Conservation (phyloP, 2,113 vertebrate genomes). For the Dolichallabes microphthalmus region DNA sequence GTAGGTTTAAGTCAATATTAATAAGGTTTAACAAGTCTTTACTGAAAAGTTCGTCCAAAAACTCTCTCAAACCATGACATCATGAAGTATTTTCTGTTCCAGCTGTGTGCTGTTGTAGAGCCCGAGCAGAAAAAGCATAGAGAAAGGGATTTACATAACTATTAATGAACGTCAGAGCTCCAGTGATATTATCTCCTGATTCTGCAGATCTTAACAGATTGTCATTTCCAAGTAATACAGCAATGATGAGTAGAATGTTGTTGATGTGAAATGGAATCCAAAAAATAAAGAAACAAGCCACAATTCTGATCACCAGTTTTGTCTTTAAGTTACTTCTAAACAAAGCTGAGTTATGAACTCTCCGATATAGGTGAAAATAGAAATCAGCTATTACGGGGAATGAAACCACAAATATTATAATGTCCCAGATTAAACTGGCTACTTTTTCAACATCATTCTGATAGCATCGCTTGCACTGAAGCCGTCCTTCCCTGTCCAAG, state of each 20-base stretch:
- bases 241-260: constrained; percentile 62
- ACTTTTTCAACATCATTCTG: constrained; percentile 44
- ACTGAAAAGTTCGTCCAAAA: not conserved
- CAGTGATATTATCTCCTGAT: constrained; percentile 53
- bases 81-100: not conserved
- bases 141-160: constrained; percentile 75
- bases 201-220: not conserved
- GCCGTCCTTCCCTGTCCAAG: rapidly evolving
- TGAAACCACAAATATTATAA: constrained; percentile 66
- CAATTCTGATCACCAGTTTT: constrained; percentile 62
- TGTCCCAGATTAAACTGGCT: constrained; percentile 61
- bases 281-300: constrained; percentile 66
- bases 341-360: constrained; percentile 61
- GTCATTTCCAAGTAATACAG: constrained; percentile 50
- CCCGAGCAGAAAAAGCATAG: constrained; percentile 65
- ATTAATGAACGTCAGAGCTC: constrained; percentile 66
- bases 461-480: constrained; percentile 34
- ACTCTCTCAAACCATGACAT: not conserved
- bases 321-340: constrained; percentile 50
- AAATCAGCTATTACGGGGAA: constrained; percentile 65
- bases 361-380: constrained; percentile 62
- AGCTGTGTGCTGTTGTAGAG: not conserved
- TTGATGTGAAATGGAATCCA: constrained; percentile 65
- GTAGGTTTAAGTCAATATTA: not conserved
- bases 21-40: not conserved